Conservation (phyloP, 2,797 vertebrate species). For the Odontamblyopus rebecca region DNA sequence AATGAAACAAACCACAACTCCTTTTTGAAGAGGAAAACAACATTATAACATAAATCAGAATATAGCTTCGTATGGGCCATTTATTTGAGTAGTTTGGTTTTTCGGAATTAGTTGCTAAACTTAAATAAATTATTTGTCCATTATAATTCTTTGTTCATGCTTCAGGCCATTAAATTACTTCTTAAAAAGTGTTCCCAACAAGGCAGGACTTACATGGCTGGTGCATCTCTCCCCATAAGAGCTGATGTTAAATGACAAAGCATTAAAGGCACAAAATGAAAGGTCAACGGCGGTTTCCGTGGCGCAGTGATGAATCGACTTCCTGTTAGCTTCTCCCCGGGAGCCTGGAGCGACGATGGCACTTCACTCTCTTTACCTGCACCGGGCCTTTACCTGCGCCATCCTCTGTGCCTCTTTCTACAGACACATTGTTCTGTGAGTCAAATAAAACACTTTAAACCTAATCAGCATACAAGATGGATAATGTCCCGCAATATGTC, state of each 20-base stretch:
- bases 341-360: conserved; percentile 30
- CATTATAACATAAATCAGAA: too few species aligned
- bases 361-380: conserved; percentile 33
- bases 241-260: conserved; percentile 25
- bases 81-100: too few species aligned
- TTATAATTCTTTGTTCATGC: too few species aligned
- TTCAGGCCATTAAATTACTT: too few species aligned
- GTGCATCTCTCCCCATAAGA: conserved; percentile 1
- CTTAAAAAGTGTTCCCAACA: not conserved
- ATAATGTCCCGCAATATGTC: conserved; percentile 40
- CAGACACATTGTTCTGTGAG: conserved; percentile 37
- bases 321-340: conserved; percentile 36
- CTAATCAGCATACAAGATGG: conserved; percentile 50
- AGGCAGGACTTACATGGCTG: not conserved
- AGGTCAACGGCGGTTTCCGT: conserved; percentile 27
- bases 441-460: conserved; percentile 48
- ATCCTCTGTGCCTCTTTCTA: conserved; percentile 43
- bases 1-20: too few species aligned
- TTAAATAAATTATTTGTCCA: too few species aligned
- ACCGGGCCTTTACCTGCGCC: conserved; percentile 27
- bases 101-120: too few species aligned
- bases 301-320: conserved; percentile 56
- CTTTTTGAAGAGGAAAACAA: too few species aligned
- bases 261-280: conserved; percentile 25
- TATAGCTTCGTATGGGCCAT: too few species aligned